These are phyloP conservation scores for Myotis myotis DNA, from an alignment of 2,797 vertebrate genomes.

Conservation along the genomic window DNA sequence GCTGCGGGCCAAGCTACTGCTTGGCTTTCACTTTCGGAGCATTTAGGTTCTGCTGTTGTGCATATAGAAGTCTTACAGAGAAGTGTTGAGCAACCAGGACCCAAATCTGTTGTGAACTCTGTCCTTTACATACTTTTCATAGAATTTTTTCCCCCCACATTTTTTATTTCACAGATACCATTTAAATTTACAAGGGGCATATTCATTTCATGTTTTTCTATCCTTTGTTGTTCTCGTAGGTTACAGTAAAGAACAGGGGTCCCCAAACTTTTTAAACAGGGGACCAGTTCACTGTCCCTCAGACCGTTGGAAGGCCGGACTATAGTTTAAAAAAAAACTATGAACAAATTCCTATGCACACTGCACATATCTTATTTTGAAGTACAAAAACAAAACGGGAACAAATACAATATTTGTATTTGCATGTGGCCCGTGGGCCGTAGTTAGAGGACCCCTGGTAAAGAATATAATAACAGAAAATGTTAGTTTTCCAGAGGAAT, in stretches of 20 bases:
- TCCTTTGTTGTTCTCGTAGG: background rate
- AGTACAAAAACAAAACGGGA: too few relatives aligned
- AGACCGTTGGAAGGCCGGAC: too few relatives aligned
- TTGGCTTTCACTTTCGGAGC: background rate
- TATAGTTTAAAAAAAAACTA: too few relatives aligned
- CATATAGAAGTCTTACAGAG: background rate
- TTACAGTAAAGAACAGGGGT: background rate
- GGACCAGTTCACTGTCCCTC: too few relatives aligned
- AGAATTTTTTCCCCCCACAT: background rate
- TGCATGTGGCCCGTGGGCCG: too few relatives aligned
- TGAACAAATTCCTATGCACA: too few relatives aligned
- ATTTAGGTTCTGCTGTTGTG: background rate
- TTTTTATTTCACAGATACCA: background rate
- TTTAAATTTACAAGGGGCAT: background rate
- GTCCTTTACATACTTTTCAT: background rate
- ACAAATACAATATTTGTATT: too few relatives aligned
- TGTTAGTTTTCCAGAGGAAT: background rate
- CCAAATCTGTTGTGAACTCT: background rate
- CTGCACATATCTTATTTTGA: too few relatives aligned
- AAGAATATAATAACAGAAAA: background rate
- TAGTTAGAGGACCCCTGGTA: too few relatives aligned
- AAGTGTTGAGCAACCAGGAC: background rate
- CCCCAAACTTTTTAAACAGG: too few relatives aligned
- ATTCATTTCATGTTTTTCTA: background rate
- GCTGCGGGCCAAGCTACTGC: background rate